phyloP scores from a whole-genome alignment of 2,113 vertebrate genomes.

The Mustela nigripes region DNA sequence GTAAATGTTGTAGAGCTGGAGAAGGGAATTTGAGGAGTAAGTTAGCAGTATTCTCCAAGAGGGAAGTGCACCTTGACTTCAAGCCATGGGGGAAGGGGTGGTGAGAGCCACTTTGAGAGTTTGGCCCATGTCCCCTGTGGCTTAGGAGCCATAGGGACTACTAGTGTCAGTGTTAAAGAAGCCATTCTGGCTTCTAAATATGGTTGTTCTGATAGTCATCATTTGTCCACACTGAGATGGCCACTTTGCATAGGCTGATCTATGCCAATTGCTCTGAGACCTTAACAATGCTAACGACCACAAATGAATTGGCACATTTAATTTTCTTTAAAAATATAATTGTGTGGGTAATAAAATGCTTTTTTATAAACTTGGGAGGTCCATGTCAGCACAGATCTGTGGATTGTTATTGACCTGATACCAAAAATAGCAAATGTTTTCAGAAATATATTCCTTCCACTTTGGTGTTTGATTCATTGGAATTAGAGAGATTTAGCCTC shows the following conservation, averaged over 20 bases:
- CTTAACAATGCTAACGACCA: background rate
- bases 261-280: background rate
- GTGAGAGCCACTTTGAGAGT: background rate
- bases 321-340: slow-evolving; percentile 25
- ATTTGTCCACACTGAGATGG: background rate
- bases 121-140: background rate
- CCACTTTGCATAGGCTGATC: background rate
- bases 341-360: background rate
- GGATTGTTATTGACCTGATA: slow-evolving; percentile 33
- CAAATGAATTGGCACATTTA: background rate
- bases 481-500: slow-evolving; percentile 54
- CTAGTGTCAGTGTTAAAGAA: background rate
- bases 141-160: background rate
- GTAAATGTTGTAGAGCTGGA: background rate
- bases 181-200: background rate
- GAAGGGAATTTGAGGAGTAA: background rate
- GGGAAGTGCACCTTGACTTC: background rate
- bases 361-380: background rate
- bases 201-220: background rate
- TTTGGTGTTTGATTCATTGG: slow-evolving; percentile 29
- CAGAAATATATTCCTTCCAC: slow-evolving; percentile 12
- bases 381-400: background rate
- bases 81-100: background rate
- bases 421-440: background rate
- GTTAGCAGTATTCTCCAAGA: background rate